These are phyloP conservation scores for Chrysomela aeneicollis DNA, from an alignment of 2,888 invertebrate species.

Conservation along the genomic window DNA sequence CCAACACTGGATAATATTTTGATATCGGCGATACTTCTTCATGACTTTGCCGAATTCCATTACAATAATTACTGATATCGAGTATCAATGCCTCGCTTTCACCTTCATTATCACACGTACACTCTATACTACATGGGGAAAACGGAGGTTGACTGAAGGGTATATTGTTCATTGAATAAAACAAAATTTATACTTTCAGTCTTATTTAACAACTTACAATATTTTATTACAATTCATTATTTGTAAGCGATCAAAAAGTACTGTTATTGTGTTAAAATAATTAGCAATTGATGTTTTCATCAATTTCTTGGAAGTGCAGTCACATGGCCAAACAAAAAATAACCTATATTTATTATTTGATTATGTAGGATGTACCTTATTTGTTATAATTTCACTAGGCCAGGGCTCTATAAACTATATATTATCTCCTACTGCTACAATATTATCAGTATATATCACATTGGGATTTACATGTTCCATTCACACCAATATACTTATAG, in stretches of 20 bases:
- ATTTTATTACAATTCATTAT: slow-evolving; percentile 50
- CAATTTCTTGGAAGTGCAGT: slow-evolving; percentile 46
- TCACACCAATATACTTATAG: slow-evolving; percentile 33
- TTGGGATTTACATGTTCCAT: slow-evolving; percentile 49
- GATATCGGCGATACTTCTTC: too few relatives aligned
- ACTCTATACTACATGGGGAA: too few relatives aligned
- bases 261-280: slow-evolving; percentile 42
- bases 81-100: too few relatives aligned
- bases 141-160: too few relatives aligned
- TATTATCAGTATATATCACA: slow-evolving; percentile 59
- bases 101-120: too few relatives aligned
- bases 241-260: slow-evolving; percentile 44
- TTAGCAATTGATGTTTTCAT: slow-evolving; percentile 47
- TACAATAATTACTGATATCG: too few relatives aligned
- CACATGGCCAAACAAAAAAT: slow-evolving; percentile 43
- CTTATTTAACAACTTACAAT: slow-evolving; percentile 55
- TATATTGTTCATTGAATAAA: too few relatives aligned
- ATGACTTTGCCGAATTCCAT: too few relatives aligned
- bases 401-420: slow-evolving; percentile 35
- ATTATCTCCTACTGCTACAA: slow-evolving; percentile 47
- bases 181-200: slow-evolving; percentile 47
- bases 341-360: slow-evolving; percentile 43
- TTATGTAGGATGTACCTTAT: slow-evolving; percentile 49
- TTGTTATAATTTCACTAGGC: slow-evolving; percentile 41
- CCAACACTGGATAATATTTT: too few relatives aligned